These are phyloP conservation scores for Acronicta leporina DNA, from an alignment of 2,888 invertebrate genomes.

Conservation along the genomic window DNA sequence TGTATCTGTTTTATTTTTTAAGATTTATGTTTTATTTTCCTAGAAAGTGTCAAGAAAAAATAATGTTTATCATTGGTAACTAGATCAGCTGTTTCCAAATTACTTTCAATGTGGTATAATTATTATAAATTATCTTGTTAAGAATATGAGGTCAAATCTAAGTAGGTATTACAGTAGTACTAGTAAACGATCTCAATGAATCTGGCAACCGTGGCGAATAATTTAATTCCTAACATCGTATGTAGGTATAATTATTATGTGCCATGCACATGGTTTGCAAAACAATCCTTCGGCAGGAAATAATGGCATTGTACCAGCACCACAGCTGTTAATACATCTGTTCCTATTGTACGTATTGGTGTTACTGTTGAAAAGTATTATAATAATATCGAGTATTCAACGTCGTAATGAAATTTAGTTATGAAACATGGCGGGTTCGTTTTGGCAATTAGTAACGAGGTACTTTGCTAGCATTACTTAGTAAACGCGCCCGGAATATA, in stretches of 20 bases:
- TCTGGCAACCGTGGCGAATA: conserved; percentile 43
- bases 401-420: conserved; percentile 10
- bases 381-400: conserved; percentile 4
- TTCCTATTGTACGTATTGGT: conserved; percentile 11
- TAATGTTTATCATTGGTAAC: too few relatives aligned
- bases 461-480: conserved; percentile 23
- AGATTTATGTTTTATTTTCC: too few relatives aligned
- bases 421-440: conserved; percentile 26
- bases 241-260: not conserved
- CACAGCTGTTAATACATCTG: conserved; percentile 25
- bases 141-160: too few relatives aligned
- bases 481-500: conserved; percentile 29
- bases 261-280: conserved; percentile 14
- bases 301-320: conserved; percentile 41
- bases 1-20: too few relatives aligned
- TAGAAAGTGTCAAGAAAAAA: too few relatives aligned
- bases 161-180: too few relatives aligned
- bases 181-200: conserved; percentile 24
- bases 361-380: not conserved
- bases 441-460: conserved; percentile 36
- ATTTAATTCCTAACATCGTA: conserved; percentile 35
- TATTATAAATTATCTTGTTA: too few relatives aligned
- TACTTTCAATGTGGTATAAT: too few relatives aligned
- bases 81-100: too few relatives aligned
- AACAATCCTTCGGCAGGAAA: conserved; percentile 34